Base-by-base conservation (phyloP, 2,797 vertebrate genomes). In the Synanceia verrucosa region DNA sequence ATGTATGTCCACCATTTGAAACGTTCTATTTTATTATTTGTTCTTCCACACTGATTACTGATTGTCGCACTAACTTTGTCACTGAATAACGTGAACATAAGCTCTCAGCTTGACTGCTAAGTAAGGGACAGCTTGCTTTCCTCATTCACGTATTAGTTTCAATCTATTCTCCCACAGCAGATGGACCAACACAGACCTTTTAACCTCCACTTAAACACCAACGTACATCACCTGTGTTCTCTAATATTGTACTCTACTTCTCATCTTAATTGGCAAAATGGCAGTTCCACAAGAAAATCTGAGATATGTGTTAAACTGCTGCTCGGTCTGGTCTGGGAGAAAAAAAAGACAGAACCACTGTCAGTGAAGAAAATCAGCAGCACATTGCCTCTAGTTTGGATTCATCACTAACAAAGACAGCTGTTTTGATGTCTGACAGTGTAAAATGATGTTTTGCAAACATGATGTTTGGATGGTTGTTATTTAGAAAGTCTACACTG, bases 201-300 rank as follows among this genome's bases (percentile, higher is more conserved):
- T 43, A 19, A 43, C 39, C n/a, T 43, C 39, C 39, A 43, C 39
- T 36, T 55, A 63, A 56, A 72, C 65, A 77, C 70, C 68, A 62
- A 70, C 62, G 36, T 31, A 63, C 50, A 65, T 62, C 29, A 44
- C n/a, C 34, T 60, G 46, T 34, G 50, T 44, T 68, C 18, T 61
- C 23, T 48, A 26, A 31, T 29, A 31, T 55, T 60, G 41, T 26
- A 19, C 11, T 24, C 58, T 60, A 23, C 28, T 62, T 23, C 34
- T 43, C 36, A 19, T 44, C 36, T 36, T 41, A 26, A 57, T 59
- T 26, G 31, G 26, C 55, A 85, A 80, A 83, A 71, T 76, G 28
- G 66, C 48, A 73, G 21, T 33, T 56, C 21, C 6, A 41, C 36
- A 63, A 65, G 76, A 83, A 84, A 82, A 81, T 65, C 82, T 63